Evolutionary conservation across 1,140 invertebrate genomes (phyloP), one percentile per base, ranked within the genome.

Genomic region (Saccostrea glomerata): DNA sequence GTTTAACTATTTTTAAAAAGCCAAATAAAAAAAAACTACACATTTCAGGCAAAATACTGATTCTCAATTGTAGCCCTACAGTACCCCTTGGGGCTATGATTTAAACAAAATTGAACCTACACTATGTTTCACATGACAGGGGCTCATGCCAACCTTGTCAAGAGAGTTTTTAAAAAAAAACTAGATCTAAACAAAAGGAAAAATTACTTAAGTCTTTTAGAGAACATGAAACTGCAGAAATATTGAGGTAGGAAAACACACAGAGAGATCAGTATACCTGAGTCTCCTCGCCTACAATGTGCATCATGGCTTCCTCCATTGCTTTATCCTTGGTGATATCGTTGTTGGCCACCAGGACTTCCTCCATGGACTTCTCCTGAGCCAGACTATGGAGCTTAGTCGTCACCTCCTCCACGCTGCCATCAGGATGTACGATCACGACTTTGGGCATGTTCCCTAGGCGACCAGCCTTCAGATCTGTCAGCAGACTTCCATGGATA

Each of bases 381-480:
- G 89, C 90, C 13, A 92, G 40, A 89, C 82, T 90, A 47, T 92
- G 92, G 86, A 94, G 86, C 66, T 92, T 93, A 1, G 91, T 90
- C 9, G 93, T 93, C 13, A 94, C 92, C 86, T 94, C 93, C 83
- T 94, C 93, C 23, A 94, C 91, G 1, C 92, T 86, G 11, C 93
- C 93, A 87, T 94, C 92, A 36, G 93, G 93, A 84, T 94, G 93
- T 40, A 94, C 93, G 85, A 94, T 93, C 47, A 94, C 93, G 4
- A 94, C 93, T 84, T 93, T 93, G 1, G 92, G 93, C 0, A 92
- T 91, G 40, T 92, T 87, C 0, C 93, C 93, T 7, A 94, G 90
- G 30, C 93, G 93, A 12, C 93, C 93, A 55, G 92, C 93, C 40
- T 91, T 91, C 89, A 93, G 92, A 30, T 94, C 93, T 55, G 91